These are phyloP conservation scores for Agrilus planipennis DNA, from an alignment of 1,140 invertebrate species.

Conservation along the genomic window DNA sequence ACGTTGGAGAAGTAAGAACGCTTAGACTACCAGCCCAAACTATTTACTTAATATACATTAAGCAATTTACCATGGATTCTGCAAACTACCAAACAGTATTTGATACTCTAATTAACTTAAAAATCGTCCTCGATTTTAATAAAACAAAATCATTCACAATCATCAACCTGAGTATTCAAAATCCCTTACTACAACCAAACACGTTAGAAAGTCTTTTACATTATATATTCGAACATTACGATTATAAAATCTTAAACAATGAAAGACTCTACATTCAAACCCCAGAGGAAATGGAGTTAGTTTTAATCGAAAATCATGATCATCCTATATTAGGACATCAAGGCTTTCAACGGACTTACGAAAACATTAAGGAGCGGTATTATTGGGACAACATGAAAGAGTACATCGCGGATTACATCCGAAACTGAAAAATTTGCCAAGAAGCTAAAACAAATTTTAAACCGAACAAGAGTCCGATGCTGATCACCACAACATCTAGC, in stretches of 20 bases:
- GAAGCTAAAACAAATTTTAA: slow-evolving; percentile 8
- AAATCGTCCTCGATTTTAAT: not conserved
- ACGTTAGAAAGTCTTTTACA: not conserved
- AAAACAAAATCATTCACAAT: not conserved
- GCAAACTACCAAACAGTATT: not conserved
- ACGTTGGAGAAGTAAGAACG: not conserved
- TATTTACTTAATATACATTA: slow-evolving; percentile 1
- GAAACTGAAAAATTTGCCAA: slow-evolving; percentile 6
- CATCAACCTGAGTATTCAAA: not conserved
- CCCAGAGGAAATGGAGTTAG: not conserved
- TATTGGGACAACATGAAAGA: slow-evolving; percentile 7
- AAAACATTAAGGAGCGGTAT: not conserved
- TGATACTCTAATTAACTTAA: not conserved
- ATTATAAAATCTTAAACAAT: slow-evolving; percentile 3
- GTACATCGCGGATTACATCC: slow-evolving; percentile 2
- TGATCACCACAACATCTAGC: slow-evolving; percentile 18
- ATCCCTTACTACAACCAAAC: not conserved
- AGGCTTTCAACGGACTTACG: slow-evolving; percentile 1
- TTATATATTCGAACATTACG: not conserved
- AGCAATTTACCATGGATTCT: slow-evolving; percentile 1
- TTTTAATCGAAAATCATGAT: slow-evolving; percentile 1
- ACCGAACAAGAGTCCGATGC: slow-evolving; percentile 15
- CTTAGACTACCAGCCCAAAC: not conserved
- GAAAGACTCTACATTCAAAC: not conserved
- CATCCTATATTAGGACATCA: not conserved